These are phyloP conservation scores for Apodemia hepburni DNA, from an alignment of 2,888 invertebrate species.

Conservation along the genomic window DNA sequence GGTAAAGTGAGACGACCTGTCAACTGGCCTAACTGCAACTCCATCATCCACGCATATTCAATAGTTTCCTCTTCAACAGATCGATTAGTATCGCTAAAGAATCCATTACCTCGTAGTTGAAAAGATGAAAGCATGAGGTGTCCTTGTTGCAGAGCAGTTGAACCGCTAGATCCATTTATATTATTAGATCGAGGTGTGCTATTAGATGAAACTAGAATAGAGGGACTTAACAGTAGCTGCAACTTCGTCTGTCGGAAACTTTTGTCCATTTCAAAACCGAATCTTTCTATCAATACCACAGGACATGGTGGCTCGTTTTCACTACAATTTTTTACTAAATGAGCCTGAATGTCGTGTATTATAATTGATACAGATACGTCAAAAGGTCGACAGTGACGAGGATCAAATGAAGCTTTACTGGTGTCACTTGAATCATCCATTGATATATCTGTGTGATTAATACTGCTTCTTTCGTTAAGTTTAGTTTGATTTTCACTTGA, in stretches of 20 bases:
- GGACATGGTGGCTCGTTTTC: slow-evolving; percentile 96
- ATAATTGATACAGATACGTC: slow-evolving; percentile 96
- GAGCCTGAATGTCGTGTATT: slow-evolving; percentile 97
- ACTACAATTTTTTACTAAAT: slow-evolving; percentile 95
- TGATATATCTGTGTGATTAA: slow-evolving; percentile 76
- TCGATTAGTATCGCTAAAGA: slow-evolving; percentile 96
- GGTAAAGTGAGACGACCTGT: slow-evolving; percentile 94
- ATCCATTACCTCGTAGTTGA: slow-evolving; percentile 95
- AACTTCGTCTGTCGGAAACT: slow-evolving; percentile 94
- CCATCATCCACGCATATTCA: slow-evolving; percentile 98
- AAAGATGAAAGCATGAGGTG: slow-evolving; percentile 92
- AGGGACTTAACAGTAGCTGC: slow-evolving; percentile 93
- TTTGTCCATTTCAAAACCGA: slow-evolving; percentile 99
- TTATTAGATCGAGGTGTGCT: slow-evolving; percentile 83
- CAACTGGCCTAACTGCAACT: slow-evolving; percentile 95
- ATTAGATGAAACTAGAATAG: slow-evolving; percentile 90
- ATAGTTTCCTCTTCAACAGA: slow-evolving; percentile 95
- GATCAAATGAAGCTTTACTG: slow-evolving; percentile 86
- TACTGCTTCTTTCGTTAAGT: slow-evolving; percentile 58
- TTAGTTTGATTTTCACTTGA: slow-evolving; percentile 62
- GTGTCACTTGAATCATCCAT: slow-evolving; percentile 83
- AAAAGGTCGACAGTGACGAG: slow-evolving; percentile 92
- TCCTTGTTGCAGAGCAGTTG: slow-evolving; percentile 85
- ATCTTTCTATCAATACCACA: slow-evolving; percentile 91
- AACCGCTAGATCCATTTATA: slow-evolving; percentile 43